These are phyloP conservation scores for Hyles euphorbiae DNA, from an alignment of 1,140 invertebrate species.

Conservation along the genomic window DNA sequence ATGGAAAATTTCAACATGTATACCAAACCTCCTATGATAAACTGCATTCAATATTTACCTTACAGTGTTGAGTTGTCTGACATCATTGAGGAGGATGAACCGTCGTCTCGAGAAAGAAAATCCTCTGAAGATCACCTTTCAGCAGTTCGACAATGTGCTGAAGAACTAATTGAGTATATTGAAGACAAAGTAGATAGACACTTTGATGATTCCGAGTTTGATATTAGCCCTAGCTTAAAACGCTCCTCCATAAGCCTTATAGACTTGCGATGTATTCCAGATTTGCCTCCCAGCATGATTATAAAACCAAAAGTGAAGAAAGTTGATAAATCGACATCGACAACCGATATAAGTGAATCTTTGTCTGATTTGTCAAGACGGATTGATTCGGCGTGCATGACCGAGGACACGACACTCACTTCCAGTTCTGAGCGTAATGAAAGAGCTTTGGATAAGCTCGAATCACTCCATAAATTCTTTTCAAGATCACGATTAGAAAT, in stretches of 20 bases:
- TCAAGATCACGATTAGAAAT: constrained; percentile 62
- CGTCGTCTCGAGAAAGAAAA: constrained; percentile 47
- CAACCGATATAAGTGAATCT: constrained; percentile 58
- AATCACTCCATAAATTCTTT: constrained; percentile 62
- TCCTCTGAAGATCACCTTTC: constrained; percentile 36
- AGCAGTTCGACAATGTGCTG: constrained; percentile 37
- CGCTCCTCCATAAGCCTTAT: constrained; percentile 57
- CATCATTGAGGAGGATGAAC: constrained; percentile 68
- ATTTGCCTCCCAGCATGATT: constrained; percentile 60
- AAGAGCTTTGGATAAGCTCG: constrained; percentile 57
- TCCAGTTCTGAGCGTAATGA: constrained; percentile 48
- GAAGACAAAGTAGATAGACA: constrained; percentile 49
- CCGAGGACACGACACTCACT: constrained; percentile 50
- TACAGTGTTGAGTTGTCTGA: constrained; percentile 65
- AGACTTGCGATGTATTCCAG: constrained; percentile 63
- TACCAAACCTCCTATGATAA: constrained; percentile 50
- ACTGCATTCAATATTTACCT: constrained; percentile 43
- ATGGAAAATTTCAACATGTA: constrained; percentile 60
- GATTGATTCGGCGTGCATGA: constrained; percentile 57
- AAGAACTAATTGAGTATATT: constrained; percentile 53
- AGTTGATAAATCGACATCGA: constrained; percentile 63
- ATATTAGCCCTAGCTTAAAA: constrained; percentile 46
- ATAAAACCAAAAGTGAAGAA: constrained; percentile 53
- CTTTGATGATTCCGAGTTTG: constrained; percentile 47
- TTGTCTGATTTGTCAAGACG: constrained; percentile 46